phyloP scores from a whole-genome alignment of 2,113 vertebrate genomes.

The Oncorhynchus kisutch region DNA sequence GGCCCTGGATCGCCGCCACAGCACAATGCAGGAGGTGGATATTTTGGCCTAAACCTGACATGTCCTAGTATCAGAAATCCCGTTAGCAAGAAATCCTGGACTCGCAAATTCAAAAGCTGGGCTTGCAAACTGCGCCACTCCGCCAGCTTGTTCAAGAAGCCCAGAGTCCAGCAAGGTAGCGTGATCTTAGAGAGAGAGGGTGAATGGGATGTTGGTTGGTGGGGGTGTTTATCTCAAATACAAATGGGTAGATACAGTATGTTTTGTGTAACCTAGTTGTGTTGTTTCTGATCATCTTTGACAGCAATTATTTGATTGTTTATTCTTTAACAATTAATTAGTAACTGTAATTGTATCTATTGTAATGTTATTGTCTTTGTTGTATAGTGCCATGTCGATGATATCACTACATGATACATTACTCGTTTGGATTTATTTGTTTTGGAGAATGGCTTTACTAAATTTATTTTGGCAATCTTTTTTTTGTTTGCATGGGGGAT shows the following conservation, averaged over 20 bases:
- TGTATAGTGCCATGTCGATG: conserved; percentile 37
- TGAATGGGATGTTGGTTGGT: conserved; percentile 70
- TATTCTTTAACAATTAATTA: conserved; percentile 27
- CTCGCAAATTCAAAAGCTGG: conserved; percentile 96
- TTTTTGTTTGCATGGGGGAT: conserved; percentile 71
- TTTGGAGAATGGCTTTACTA: conserved; percentile 36
- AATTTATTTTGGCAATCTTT: conserved; percentile 58
- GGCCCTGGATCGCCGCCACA: conserved; percentile 81
- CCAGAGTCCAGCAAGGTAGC: conserved; percentile 92
- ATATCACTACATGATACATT: conserved; percentile 53
- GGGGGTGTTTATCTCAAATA: conserved; percentile 55
- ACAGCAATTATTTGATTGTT: conserved; percentile 30
- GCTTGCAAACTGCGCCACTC: conserved; percentile 92
- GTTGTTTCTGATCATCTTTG: conserved; percentile 35
- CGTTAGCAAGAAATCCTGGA: conserved; percentile 97
- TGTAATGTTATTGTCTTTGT: conserved; percentile 38
- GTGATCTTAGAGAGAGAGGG: conserved; percentile 80
- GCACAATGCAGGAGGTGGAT: conserved; percentile 94
- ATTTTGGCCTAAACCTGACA: conserved; percentile 98
- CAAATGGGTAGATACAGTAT: conserved; percentile 60
- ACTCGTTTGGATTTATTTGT: conserved; percentile 29
- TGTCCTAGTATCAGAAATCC: conserved; percentile 97
- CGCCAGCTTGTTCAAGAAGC: conserved; percentile 92
- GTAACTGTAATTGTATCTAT: conserved; percentile 21
- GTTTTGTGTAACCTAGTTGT: conserved; percentile 59